These are phyloP conservation scores for Suillia variegata DNA, from an alignment of 2,888 invertebrate genomes.

Conservation along the genomic window DNA sequence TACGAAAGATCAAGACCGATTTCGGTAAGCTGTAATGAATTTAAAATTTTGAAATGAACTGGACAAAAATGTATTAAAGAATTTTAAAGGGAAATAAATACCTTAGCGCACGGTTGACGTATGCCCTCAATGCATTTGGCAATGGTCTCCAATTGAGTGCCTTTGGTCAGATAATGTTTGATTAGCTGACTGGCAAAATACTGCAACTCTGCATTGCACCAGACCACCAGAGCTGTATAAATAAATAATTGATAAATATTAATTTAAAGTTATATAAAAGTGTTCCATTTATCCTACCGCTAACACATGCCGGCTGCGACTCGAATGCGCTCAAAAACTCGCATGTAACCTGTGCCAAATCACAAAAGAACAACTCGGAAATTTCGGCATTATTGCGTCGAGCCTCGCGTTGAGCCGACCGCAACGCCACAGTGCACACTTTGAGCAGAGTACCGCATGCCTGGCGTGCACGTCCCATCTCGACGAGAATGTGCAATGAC, in stretches of 20 bases:
- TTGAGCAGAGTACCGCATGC: slow-evolving; percentile 57
- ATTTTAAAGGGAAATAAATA: slow-evolving; percentile 22
- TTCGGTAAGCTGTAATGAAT: slow-evolving; percentile 62
- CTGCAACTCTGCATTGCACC: slow-evolving; percentile 85
- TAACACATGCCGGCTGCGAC: slow-evolving; percentile 73
- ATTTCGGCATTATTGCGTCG: slow-evolving; percentile 59
- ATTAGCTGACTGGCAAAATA: slow-evolving; percentile 80
- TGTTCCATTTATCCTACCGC: slow-evolving; percentile 63
- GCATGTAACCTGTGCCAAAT: slow-evolving; percentile 70
- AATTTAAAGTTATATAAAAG: not conserved
- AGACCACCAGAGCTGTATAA: slow-evolving; percentile 78
- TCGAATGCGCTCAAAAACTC: slow-evolving; percentile 85
- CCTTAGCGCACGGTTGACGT: slow-evolving; percentile 63
- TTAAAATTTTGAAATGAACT: slow-evolving; percentile 41
- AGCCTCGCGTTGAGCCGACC: slow-evolving; percentile 59
- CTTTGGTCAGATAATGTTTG: slow-evolving; percentile 88
- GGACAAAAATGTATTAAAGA: not conserved
- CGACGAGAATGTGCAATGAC: slow-evolving; percentile 77
- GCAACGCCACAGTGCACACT: slow-evolving; percentile 57
- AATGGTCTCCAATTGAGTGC: slow-evolving; percentile 81
- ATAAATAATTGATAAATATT: not conserved
- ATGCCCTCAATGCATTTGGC: slow-evolving; percentile 86
- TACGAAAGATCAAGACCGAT: slow-evolving; percentile 90
- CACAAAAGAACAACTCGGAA: slow-evolving; percentile 72
- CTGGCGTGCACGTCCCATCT: slow-evolving; percentile 61